These are phyloP conservation scores for Thunnus albacares DNA, from an alignment of 2,797 vertebrate genomes.

Conservation along the genomic window DNA sequence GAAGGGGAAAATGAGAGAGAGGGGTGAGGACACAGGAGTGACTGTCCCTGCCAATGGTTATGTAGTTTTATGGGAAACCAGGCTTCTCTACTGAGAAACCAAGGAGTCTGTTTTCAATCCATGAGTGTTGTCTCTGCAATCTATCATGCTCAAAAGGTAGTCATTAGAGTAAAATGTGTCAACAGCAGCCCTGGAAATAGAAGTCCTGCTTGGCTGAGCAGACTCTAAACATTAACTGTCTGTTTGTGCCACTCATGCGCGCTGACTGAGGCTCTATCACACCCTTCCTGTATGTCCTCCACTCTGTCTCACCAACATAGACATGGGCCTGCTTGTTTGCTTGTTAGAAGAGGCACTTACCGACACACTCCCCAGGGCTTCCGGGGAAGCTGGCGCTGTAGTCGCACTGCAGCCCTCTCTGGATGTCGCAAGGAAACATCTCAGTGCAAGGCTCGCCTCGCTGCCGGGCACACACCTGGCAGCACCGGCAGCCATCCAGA, in stretches of 20 bases:
- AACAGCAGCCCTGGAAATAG: conserved; percentile 60
- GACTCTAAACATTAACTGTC: conserved; percentile 57
- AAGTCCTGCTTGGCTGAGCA: conserved; percentile 28
- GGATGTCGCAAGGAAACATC: conserved; percentile 87
- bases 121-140: conserved; percentile 58
- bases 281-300: conserved; percentile 21
- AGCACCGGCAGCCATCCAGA: conserved; percentile 92
- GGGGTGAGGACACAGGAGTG: conserved; percentile 38
- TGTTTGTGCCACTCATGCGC: conserved; percentile 37
- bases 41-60: conserved; percentile 43
- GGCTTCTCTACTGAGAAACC: conserved; percentile 38
- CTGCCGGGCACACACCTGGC: conserved; percentile 90
- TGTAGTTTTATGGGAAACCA: conserved; percentile 44
- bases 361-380: conserved; percentile 89
- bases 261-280: conserved; percentile 7
- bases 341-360: conserved; percentile 85
- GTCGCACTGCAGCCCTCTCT: conserved; percentile 90
- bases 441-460: conserved; percentile 90
- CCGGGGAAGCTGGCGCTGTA: conserved; percentile 82
- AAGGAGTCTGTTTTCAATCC: conserved; percentile 48
- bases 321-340: conserved; percentile 19
- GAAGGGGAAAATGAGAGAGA: conserved; percentile 26
- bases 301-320: not conserved
- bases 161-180: conserved; percentile 58
- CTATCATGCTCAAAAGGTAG: conserved; percentile 47